A percentile compares a stretch with the other conserved stretches of the same genome.
These are phyloP conservation scores for Peromyscus attwateri DNA, from an alignment of 2,797 vertebrate genomes.

Conservation along the genomic window DNA sequence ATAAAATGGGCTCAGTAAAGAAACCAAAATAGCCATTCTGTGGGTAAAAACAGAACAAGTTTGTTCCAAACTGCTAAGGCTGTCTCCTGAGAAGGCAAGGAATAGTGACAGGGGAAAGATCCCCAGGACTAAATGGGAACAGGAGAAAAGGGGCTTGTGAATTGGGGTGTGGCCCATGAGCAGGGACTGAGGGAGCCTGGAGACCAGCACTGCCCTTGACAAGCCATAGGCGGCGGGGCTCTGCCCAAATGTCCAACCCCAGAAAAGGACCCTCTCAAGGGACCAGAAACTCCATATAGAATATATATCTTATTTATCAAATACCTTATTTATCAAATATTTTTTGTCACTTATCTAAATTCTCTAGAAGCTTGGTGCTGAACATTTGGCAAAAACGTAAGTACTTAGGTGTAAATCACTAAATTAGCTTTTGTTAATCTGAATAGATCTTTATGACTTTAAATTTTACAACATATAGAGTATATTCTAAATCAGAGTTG, in stretches of 20 bases:
- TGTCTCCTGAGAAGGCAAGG: background rate
- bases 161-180: no score
- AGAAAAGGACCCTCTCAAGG: background rate
- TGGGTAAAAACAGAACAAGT: background rate
- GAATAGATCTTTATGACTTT: background rate
- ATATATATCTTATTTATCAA: background rate
- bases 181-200: background rate
- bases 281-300: background rate
- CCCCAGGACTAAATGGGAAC: background rate
- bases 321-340: background rate
- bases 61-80: background rate
- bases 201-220: background rate
- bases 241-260: background rate
- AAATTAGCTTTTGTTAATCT: background rate
- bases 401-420: background rate
- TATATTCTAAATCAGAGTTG: background rate
- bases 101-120: background rate
- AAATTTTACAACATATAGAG: background rate
- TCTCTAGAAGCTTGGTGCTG: no score
- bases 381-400: background rate
- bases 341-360: no score
- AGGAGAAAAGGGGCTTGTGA: background rate
- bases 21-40: background rate
- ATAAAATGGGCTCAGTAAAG: background rate
- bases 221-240: background rate